A percentile compares a stretch with the other conserved stretches of the same genome.
These are phyloP conservation scores for Corynorhinus townsendii DNA, from an alignment of 2,113 vertebrate genomes.

Conservation along the genomic window DNA sequence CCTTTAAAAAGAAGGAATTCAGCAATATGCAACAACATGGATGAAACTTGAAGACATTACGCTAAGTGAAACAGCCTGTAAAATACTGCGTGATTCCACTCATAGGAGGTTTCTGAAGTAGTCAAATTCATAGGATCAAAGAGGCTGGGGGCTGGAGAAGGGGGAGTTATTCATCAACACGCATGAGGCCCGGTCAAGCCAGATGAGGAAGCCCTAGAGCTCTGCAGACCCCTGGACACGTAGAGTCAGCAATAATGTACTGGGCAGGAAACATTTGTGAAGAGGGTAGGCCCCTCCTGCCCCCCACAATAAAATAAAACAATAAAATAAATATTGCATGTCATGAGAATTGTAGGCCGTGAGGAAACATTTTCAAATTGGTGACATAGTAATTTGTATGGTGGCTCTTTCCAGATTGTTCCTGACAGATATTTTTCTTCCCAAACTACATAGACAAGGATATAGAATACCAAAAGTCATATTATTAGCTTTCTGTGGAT, in stretches of 20 bases:
- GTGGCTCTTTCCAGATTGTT: neutral
- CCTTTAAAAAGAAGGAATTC: neutral
- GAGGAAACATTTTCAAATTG: neutral
- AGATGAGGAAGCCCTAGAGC: neutral
- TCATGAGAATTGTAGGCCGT: neutral
- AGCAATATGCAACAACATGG: neutral
- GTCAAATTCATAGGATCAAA: neutral
- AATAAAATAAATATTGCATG: neutral
- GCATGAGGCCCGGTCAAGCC: neutral
- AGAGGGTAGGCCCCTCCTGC: neutral
- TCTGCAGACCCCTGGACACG: neutral
- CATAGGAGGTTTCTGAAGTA: neutral
- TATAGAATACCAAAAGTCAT: neutral
- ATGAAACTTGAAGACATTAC: neutral
- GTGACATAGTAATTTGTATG: neutral
- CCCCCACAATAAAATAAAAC: neutral
- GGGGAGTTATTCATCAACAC: neutral
- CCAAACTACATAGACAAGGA: neutral
- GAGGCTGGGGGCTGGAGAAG: neutral
- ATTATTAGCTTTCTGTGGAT: neutral
- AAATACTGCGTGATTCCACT: neutral
- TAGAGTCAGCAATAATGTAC: neutral
- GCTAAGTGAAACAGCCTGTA: neutral
- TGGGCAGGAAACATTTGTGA: neutral
- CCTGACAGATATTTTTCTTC: neutral